These are phyloP conservation scores for Rhyzopertha dominica DNA, from an alignment of 1,140 invertebrate species.

Conservation along the genomic window DNA sequence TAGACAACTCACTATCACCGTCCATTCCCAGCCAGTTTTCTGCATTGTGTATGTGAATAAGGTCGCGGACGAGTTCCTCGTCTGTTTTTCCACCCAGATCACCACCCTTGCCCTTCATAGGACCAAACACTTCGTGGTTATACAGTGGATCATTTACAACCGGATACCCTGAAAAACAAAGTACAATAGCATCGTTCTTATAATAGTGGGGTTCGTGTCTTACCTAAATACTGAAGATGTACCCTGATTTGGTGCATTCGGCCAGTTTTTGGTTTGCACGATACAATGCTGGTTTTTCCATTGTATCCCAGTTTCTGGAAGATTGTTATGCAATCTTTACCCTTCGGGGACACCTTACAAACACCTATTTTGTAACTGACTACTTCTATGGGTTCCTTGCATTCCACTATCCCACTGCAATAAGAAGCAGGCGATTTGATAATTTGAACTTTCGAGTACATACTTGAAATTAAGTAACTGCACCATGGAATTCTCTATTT, in stretches of 20 bases:
- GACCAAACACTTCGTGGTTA: slow-evolving; percentile 87
- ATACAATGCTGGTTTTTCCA: slow-evolving; percentile 83
- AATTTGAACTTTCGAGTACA: no score
- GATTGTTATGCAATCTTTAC: slow-evolving; percentile 85
- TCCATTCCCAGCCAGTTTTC: slow-evolving; percentile 92
- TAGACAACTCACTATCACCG: slow-evolving; percentile 73
- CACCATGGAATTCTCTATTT: no score
- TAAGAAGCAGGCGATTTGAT: no score
- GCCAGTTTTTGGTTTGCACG: slow-evolving; percentile 90
- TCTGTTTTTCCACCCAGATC: slow-evolving; percentile 86
- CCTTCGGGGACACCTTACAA: slow-evolving; percentile 83
- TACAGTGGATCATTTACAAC: slow-evolving; percentile 97
- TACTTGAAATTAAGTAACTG: no score
- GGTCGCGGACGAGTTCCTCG: slow-evolving; percentile 82
- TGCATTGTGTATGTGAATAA: slow-evolving; percentile 87
- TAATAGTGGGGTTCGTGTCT: no score
- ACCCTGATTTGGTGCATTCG: slow-evolving; percentile 98
- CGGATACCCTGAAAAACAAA: slow-evolving; percentile 69
- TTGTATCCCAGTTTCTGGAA: slow-evolving; percentile 88
- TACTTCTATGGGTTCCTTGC: slow-evolving; percentile 87
- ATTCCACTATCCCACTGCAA: slow-evolving; percentile 75
- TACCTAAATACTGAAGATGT: slow-evolving; percentile 95
- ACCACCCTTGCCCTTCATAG: slow-evolving; percentile 86
- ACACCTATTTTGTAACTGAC: slow-evolving; percentile 95
- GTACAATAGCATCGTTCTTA: not conserved